Base-by-base conservation (phyloP, 2,797 vertebrate genomes). In the Gobionotothen gibberifrons region DNA sequence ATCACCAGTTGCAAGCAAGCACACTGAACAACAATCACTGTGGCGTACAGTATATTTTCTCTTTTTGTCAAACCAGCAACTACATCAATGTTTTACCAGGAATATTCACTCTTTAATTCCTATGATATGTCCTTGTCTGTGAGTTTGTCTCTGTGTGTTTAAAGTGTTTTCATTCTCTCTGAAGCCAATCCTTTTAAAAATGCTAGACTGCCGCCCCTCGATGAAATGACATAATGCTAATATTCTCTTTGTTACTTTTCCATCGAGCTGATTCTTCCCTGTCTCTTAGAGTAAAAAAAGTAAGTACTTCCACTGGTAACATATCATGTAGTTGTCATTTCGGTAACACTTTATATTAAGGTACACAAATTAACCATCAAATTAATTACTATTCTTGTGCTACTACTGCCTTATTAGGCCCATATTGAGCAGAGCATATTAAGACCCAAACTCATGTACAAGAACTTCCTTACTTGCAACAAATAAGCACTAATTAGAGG, bases 1-100 rank as follows among this genome's bases (percentile, higher is more conserved):
- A 64, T 70, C 64, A 57, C 68, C 29, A 15, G 62, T 54, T 39
- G 53, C 46, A 12, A 61, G 71, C 64, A 56, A 39, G 22, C 64
- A 17, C 11, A 3, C 56, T 40, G 36, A 16, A 74, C 42, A 29
- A 9, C 48, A 71, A 48, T 61, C 56, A 13, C 11, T 43, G 48
- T 51, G 13, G 46, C 44, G 14, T 26, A 53, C 53, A 47, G 47
- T 54, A 69, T 53, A 39, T 52, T 40, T 60, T 75, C 29, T 58
- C n/a, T 44, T 48, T 58, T 73, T 60, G 21, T 59, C 12, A 42
- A 68, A 69, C 3, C 21, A n/a, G 17, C 19, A 2, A 40, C 54
- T 1, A 39, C 32, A 11, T 13, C 29, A 15, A 15, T 19, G 12
- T 61, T 65, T 74, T 5, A 51, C 6, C 5, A 8, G 26, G 9